phyloP scores from a whole-genome alignment of 35 echinoderm and acorn worm genomes.

The Apostichopus parvimensis region DNA sequence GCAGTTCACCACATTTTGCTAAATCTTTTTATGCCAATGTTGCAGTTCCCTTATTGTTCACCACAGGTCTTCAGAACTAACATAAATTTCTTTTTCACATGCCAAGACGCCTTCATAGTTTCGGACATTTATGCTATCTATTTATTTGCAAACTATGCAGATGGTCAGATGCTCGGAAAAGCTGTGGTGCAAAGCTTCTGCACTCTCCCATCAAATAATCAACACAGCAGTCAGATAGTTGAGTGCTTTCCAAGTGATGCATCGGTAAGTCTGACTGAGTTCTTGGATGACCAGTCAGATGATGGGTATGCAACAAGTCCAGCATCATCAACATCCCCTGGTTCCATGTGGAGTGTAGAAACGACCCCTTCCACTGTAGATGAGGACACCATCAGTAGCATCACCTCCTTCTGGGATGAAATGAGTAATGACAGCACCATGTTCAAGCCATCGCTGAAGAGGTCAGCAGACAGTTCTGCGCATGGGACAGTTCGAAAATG shows the following conservation, averaged over 20 bases:
- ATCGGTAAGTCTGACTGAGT: slow-evolving; percentile 54
- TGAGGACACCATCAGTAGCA: slow-evolving; percentile 37
- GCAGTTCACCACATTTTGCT: no score
- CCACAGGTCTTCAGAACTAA: slow-evolving; percentile 1
- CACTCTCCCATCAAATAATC: slow-evolving; percentile 35
- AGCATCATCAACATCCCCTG: slow-evolving; percentile 43
- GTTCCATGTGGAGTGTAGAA: slow-evolving; percentile 37
- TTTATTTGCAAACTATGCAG: slow-evolving; percentile 67
- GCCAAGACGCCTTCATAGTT: slow-evolving; percentile 1
- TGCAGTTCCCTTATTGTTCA: neutral
- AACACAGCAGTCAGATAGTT: slow-evolving; percentile 31
- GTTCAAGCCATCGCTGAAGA: slow-evolving; percentile 40
- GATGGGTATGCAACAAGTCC: slow-evolving; percentile 38
- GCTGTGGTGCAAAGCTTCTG: slow-evolving; percentile 20
- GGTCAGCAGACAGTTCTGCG: neutral
- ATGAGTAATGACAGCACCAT: slow-evolving; percentile 31
- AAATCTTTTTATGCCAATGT: neutral
- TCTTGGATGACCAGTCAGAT: slow-evolving; percentile 47
- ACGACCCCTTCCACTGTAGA: slow-evolving; percentile 4
- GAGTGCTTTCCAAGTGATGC: slow-evolving; percentile 41
- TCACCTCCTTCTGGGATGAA: slow-evolving; percentile 42
- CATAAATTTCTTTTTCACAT: neutral
- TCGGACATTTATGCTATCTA: slow-evolving; percentile 45
- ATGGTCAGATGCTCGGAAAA: slow-evolving; percentile 55
- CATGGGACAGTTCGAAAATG: neutral